Evolutionary conservation across 2,113 vertebrate genomes (phyloP), one percentile per base, ranked within the genome.

Genomic region (Chloropsis hardwickii): DNA sequence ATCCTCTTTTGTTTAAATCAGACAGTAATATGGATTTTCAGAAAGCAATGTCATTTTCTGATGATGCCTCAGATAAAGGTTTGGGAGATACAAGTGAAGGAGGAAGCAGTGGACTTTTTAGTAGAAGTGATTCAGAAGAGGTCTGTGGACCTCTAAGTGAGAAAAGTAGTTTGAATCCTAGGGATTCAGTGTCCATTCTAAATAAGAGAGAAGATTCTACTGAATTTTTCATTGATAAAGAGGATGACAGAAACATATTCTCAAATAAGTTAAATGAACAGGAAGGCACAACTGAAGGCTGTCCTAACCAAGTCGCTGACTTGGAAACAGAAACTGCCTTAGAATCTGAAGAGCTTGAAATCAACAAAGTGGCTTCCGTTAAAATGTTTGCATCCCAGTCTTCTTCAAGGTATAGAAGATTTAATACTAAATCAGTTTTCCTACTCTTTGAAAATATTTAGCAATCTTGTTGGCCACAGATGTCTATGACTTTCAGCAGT

Each of bases 1-100:
- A 99, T 95, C 98, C 98, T 95, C 95, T 99, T 88, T 91, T 99
- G 79, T 99, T 98, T 83, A 98, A 98, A 40, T 98, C 97, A 2
- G 96, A 96, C 42, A 98, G 98, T 92, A 94, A 97, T 67, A 88
- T 4, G 9, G 96, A 98, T 92, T 94, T 97, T n/a, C 98, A 97
- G 45, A 98, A 98, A 76, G 98, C 97, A 37, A 97, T 45, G 31
- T 98, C 98, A 25, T 97, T 97, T 87, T 96, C 97, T 13, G 96
- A 98, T 57, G 96, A 95, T 81, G 92, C 97, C 14, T 97, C 98
- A 45, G 98, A 98, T 96, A 98, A 98, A 94, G 96, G 96, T 79
- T 97, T 98, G 97, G 98, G 97, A 62, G 98, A 98, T 88, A 98
- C 97, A 7, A 97, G 92, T 72, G 97, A 98, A 95, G 98, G 97